Percentiles rank a stretch among this genome's conserved stretches.
Conservation (phyloP, 2,113 vertebrate species). For the Pseudopipra pipra region DNA sequence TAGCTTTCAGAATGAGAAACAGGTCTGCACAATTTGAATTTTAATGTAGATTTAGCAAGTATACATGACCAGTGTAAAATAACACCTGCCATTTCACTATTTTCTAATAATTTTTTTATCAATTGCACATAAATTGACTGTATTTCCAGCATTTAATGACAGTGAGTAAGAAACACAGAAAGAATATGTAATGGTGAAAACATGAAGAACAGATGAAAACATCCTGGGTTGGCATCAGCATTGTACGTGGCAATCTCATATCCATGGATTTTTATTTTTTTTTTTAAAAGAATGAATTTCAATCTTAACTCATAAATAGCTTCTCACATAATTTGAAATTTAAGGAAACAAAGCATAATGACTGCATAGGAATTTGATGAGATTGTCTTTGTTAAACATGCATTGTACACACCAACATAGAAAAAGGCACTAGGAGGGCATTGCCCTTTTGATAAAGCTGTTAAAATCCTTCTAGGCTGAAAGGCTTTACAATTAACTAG, state of each 20-base stretch:
- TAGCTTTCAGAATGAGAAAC: slow-evolving; percentile 6
- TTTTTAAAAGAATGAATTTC: not conserved
- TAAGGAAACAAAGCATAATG: not conserved
- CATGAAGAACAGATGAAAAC: not conserved
- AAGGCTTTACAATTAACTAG: not conserved
- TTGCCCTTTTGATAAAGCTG: not conserved
- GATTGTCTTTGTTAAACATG: not conserved
- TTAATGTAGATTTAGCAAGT: slow-evolving; percentile 12
- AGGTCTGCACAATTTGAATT: slow-evolving; percentile 10
- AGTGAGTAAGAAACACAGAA: not conserved
- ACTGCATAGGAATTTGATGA: not conserved
- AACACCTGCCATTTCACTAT: not conserved
- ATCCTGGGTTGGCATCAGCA: not conserved
- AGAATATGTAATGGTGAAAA: not conserved
- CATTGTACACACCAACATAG: not conserved
- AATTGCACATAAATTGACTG: not conserved
- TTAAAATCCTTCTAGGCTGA: not conserved
- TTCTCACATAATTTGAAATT: not conserved
- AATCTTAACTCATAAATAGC: not conserved
- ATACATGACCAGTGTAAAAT: not conserved
- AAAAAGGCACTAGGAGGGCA: not conserved
- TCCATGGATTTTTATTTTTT: not conserved
- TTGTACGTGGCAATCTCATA: not conserved
- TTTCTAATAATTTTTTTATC: slow-evolving; percentile 1
- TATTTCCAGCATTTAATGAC: not conserved